These are phyloP conservation scores for Petrosia ficiformis DNA, from an alignment of 37 sponge, comb jelly and placozoan genomes.

Conservation along the genomic window DNA sequence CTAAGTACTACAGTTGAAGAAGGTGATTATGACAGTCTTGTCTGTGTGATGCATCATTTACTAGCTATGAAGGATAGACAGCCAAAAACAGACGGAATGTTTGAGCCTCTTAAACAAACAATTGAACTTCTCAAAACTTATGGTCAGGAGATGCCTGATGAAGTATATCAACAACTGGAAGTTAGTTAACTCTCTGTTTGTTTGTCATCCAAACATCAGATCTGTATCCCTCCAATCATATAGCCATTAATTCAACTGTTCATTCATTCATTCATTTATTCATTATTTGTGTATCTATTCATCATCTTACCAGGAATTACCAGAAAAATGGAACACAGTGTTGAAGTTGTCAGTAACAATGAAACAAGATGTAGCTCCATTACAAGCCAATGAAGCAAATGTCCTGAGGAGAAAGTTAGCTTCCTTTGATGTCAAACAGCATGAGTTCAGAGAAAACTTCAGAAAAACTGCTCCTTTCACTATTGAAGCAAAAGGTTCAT, in stretches of 20 bases:
- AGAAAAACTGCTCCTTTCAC: constrained; percentile 88
- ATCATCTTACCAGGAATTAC: constrained; percentile 73
- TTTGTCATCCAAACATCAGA: too few relatives aligned
- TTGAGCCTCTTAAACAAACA: constrained; percentile 94
- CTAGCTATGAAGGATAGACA: constrained; percentile 86
- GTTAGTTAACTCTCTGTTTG: too few relatives aligned
- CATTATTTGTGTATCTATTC: not conserved
- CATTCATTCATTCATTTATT: too few relatives aligned
- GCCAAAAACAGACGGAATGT: constrained; percentile 80
- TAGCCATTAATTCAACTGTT: too few relatives aligned
- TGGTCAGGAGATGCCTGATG: constrained; percentile 95
- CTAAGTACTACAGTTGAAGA: constrained; percentile 41
- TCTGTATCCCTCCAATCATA: too few relatives aligned
- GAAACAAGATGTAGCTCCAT: constrained; percentile 94
- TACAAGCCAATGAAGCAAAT: constrained; percentile 94
- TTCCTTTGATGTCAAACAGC: constrained; percentile 95
- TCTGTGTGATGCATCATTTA: constrained; percentile 87
- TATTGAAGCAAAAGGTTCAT: constrained; percentile 38
- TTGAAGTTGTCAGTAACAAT: constrained; percentile 88
- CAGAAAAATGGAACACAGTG: constrained; percentile 95
- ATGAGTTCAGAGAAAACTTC: constrained; percentile 95
- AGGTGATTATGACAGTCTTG: constrained; percentile 91
- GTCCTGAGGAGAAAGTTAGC: constrained; percentile 84
- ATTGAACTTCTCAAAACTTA: constrained; percentile 98
- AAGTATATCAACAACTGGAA: constrained; percentile 85